Conservation (phyloP, 2,113 vertebrate genomes). For the Peromyscus leucopus region DNA sequence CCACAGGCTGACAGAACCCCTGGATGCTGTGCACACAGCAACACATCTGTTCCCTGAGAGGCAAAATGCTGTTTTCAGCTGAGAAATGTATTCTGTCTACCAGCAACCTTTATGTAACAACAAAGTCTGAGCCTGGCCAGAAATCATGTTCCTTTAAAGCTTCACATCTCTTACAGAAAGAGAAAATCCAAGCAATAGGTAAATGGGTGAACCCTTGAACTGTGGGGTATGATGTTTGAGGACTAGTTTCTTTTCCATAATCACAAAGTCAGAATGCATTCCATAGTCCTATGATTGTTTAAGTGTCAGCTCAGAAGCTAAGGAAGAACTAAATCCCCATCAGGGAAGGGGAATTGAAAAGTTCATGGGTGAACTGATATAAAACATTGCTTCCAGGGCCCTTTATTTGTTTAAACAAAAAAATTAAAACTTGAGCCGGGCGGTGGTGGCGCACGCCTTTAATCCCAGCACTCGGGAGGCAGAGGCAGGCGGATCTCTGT, state of each 20-base stretch:
- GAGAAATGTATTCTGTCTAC: slow-evolving; percentile 63
- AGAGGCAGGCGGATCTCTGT: too few species aligned
- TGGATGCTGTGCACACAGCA: slow-evolving; percentile 71
- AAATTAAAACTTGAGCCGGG: not conserved
- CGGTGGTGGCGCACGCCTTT: too few species aligned
- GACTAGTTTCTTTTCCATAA: not conserved
- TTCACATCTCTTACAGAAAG: not conserved
- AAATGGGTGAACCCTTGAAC: not conserved
- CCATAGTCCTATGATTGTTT: not conserved
- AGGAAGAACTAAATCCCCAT: not conserved
- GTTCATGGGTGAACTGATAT: not conserved
- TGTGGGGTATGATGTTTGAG: not conserved
- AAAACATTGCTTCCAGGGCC: not conserved
- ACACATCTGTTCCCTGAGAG: slow-evolving; percentile 76
- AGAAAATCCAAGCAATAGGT: not conserved
- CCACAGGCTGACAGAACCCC: slow-evolving; percentile 69
- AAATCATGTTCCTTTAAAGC: not conserved
- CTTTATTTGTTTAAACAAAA: slow-evolving; percentile 53
- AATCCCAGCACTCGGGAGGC: too few species aligned
- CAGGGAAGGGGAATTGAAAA: not conserved
- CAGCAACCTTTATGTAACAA: not conserved
- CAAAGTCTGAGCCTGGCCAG: not conserved
- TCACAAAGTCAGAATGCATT: slow-evolving; percentile 20
- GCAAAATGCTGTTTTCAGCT: slow-evolving; percentile 56
- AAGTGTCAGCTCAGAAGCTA: not conserved